A percentile compares a stretch with the other conserved stretches of the same genome.
These are phyloP conservation scores for Caenorhabditis sulstoni DNA, from an alignment of 2,888 invertebrate species.

Conservation along the genomic window DNA sequence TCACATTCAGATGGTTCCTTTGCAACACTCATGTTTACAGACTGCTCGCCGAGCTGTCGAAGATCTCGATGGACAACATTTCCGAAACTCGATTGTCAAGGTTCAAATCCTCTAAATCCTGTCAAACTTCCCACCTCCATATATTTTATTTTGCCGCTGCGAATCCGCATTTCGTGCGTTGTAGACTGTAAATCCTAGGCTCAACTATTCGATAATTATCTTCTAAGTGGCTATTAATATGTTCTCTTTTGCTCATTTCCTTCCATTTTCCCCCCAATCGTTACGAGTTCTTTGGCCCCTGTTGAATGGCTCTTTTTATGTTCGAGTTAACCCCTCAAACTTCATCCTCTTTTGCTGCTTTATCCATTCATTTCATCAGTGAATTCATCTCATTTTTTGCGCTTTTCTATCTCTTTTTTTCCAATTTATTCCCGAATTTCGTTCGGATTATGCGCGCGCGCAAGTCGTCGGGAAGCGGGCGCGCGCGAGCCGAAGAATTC, in stretches of 20 bases:
- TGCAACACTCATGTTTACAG: conserved; percentile 13
- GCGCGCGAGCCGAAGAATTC: conserved; percentile 14
- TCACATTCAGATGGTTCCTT: background rate
- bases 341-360: too few species aligned
- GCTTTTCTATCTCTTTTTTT: background rate
- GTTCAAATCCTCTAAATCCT: background rate
- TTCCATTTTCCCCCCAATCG: too few species aligned
- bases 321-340: too few species aligned
- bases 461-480: background rate
- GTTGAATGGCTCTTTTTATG: too few species aligned
- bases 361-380: too few species aligned
- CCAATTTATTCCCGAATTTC: background rate
- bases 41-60: conserved; percentile 36
- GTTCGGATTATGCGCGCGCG: conserved; percentile 14
- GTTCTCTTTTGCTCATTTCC: too few species aligned
- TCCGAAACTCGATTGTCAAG: conserved; percentile 21
- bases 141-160: too few species aligned
- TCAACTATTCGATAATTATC: conserved; percentile 10
- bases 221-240: background rate
- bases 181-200: background rate
- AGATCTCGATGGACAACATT: conserved; percentile 26
- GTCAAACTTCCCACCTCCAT: too few species aligned
- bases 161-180: conserved; percentile 9
- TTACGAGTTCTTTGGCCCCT: too few species aligned
- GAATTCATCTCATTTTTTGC: background rate